Evolutionary conservation across 2,888 invertebrate species (phyloP).

Genomic region (Rhabditophanes sp.): DNA sequence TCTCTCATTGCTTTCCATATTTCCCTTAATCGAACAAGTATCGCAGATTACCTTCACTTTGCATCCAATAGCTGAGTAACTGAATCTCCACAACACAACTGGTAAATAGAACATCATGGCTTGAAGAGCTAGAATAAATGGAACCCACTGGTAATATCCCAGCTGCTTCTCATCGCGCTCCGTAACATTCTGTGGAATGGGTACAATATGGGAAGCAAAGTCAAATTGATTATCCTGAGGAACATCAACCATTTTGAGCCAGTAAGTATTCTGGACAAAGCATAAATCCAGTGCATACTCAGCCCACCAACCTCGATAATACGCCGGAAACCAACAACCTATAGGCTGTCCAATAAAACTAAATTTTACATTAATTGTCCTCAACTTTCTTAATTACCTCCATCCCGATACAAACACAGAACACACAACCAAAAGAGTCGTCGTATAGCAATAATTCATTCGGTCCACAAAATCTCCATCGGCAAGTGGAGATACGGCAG

Average conservation of each 20-base stretch:
- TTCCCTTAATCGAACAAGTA: conserved; percentile 29
- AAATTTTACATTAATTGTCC: conserved; percentile 3
- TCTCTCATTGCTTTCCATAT: conserved; percentile 34
- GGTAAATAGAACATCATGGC: conserved; percentile 42
- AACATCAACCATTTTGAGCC: conserved; percentile 35
- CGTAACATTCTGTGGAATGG: conserved; percentile 44
- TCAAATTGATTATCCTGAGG: conserved; percentile 28
- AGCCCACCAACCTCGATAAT: conserved; percentile 48
- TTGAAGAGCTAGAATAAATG: conserved; percentile 40
- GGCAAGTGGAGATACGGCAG: conserved; percentile 33
- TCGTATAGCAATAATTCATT: conserved; percentile 45
- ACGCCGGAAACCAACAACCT: conserved; percentile 50
- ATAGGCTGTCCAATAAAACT: conserved; percentile 49
- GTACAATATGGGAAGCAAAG: conserved; percentile 40
- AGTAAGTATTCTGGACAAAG: conserved; percentile 50
- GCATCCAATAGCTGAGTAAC: conserved; percentile 25
- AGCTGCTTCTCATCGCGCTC: conserved; percentile 43
- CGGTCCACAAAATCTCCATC: conserved; percentile 31
- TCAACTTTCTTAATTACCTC: conserved; percentile 21
- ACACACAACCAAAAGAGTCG: conserved; percentile 47
- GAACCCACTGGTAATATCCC: conserved; percentile 43
- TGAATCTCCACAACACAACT: conserved; percentile 35
- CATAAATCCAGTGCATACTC: conserved; percentile 49
- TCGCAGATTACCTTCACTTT: conserved; percentile 38
- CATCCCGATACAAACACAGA: conserved; percentile 49